Percentiles rank a stretch among this genome's conserved stretches.
Evolutionary conservation across 2,113 vertebrate species (phyloP).

Genomic region (Atherinomorus stipes): DNA sequence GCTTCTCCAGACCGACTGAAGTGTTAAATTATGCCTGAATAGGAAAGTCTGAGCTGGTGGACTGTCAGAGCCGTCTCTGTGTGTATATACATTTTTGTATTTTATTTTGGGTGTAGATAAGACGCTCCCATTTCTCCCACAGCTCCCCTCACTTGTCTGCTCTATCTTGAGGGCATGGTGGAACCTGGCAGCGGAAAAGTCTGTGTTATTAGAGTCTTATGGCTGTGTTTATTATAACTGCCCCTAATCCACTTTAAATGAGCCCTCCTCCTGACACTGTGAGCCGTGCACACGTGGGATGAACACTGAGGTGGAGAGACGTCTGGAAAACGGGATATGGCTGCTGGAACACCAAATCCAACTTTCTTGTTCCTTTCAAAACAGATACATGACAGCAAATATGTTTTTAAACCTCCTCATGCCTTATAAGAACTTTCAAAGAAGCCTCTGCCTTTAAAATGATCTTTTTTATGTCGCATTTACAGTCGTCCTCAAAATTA

Average conservation of each 20-base stretch:
- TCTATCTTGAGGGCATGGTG: constrained; percentile 36
- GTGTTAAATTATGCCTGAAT: constrained; percentile 65
- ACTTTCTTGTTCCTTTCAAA: background rate
- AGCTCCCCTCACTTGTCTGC: constrained; percentile 38
- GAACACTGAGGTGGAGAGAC: constrained; percentile 35
- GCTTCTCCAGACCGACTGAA: constrained; percentile 67
- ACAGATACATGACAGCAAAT: background rate
- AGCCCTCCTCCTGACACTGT: constrained; percentile 32
- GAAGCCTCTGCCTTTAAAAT: background rate
- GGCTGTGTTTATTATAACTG: constrained; percentile 68
- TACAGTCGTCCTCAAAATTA: too few relatives aligned
- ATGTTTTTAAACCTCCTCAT: too few relatives aligned
- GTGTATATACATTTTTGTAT: constrained; percentile 32
- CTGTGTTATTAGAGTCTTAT: constrained; percentile 58
- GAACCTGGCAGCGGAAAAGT: constrained; percentile 41
- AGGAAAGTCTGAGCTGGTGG: constrained; percentile 51
- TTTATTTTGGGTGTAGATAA: constrained; percentile 46
- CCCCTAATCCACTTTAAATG: constrained; percentile 70
- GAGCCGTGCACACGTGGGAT: constrained; percentile 50
- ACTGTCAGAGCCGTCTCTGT: constrained; percentile 48
- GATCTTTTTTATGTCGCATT: background rate
- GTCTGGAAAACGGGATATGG: constrained; percentile 4
- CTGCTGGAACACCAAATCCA: background rate
- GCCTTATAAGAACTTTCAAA: too few relatives aligned
- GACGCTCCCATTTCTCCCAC: constrained; percentile 35